Evolutionary conservation across 2,888 invertebrate genomes (phyloP), one percentile per base, ranked within the genome.

Genomic region (Andrena praecox): DNA sequence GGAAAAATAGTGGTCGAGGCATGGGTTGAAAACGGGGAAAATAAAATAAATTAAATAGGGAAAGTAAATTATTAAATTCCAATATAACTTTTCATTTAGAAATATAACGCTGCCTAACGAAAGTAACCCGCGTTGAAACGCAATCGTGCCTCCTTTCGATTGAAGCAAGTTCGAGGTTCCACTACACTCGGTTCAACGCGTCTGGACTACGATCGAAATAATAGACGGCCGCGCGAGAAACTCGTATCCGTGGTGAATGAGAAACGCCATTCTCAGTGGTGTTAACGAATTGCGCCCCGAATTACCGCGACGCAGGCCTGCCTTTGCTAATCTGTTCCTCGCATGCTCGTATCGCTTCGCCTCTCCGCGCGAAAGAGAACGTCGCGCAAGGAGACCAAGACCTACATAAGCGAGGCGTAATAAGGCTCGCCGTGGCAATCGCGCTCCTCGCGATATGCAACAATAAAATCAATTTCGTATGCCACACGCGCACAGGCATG

Each of bases 321-420:
- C 66, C 31, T 82, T 68, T 76, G 67, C 71, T 80, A 82, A 82
- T 82, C 71, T 66, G 71, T 80, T 77, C 59, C 80, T 82, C 76
- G 81, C 81, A 72, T 81, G 81, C 24, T 64, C 59, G 60, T 66
- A 68, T 64, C 50, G 63, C 54, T 69, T 69, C 66, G 69, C 66
- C 60, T 48, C 35, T 50, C 60, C 42, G 69, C 50, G 76, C 81
- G 67, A 81, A 82, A 81, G 70, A 82, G 80, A 82, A 71, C 80
- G 73, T 79, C 73, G 31, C 48, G 79, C 80, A 75, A 80, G 69
- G 24, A 77, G 81, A 74, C 80, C 80, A 75, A 80, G 81, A 80
- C 80, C 75, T 80, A 81, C 67, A 73, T 80, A 80, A 69, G 52
- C 48, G 60, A 33, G 63, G 74, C 48, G 59, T 70, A 70, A 70